Evolutionary conservation across 2,888 invertebrate species (phyloP), one percentile per base, ranked within the genome.

Genomic region (Pristionchus exspectatus): DNA sequence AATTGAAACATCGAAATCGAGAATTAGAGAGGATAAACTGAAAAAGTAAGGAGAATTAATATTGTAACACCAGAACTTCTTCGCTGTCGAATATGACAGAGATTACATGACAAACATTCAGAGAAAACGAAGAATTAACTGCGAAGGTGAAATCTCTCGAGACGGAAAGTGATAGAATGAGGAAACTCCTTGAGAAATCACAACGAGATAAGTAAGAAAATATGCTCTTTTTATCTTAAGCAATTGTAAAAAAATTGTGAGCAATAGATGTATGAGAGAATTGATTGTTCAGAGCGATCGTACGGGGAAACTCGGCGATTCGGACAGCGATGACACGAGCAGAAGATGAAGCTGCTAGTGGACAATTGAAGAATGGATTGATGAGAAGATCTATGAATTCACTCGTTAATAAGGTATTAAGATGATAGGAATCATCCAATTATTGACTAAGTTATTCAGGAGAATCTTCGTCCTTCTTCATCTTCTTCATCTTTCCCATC

Each of bases 151-250:
- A 16, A 24, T 30, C 21, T 30, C 74, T 77, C 30, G 44, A 44
- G 44, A 77, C n/a, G 74, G 74, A 77, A 21, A 44, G 38, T 30
- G 74, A 77, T 21, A 18, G 74, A 77, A 44, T 77, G 74, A 77
- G 38, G 74, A 77, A 44, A 30, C 9, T 77, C 21, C 21, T 44
- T 10, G 74, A 77, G 44, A 24, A 21, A 44, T 10, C 21, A 10
- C 74, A 77, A 24, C 18, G 74, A 21, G 74, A 77, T 44, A 44
- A 24, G 74, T 77, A 24, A 38, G 44, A 33, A 24, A 4, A 18
- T 33, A 7, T 72, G 18, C 1, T 72, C 38, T 21, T 44, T 38
- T 18, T 77, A 7, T 9, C 44, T 44, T 38, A 9, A 24, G 4
- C 12, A 44, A 16, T 24, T 24, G 30, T 72, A 3, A 9, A 24